Base-by-base conservation (phyloP, 2,797 vertebrate genomes). In the Hoplostethus atlanticus region DNA sequence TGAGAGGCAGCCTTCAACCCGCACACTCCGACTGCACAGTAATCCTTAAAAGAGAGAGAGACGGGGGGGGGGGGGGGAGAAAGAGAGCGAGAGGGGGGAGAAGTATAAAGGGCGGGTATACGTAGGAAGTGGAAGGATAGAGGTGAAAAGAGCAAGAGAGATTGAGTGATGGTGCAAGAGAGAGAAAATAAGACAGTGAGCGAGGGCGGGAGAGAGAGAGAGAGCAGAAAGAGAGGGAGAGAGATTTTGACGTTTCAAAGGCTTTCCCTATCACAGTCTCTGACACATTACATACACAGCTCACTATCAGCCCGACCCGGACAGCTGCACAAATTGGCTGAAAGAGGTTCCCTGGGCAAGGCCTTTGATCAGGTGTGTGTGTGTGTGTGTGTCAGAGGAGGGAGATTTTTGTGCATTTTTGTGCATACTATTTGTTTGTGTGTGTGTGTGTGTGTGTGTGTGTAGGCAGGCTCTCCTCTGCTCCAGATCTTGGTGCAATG, bases 301-400 rank as follows among this genome's bases (percentile, higher is more conserved):
- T 88, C 84, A 82, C 89, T 93, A 92, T 94, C 89, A 47, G 82
- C 76, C 60, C 56, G 47, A 89, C 88, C 86, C 88, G 91, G 91
- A 93, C 93, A 94, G 93, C 90, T 92, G 87, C 92, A 94, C 93
- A 93, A 93, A 94, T 94, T 94, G 88, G 87, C 87, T 93, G 79
- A 92, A 93, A 93, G 89, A 91, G 89, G 90, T 90, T 92, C 92
- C 84, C 85, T 83, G 75, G 87, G 81, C 77, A 82, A 84, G 85
- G 85, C 75, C 90, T 94, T 95, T 93, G 91, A 89, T 89, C 84
- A 73, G 52, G 66, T 87, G 69, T 81, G 77, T 74, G 75, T 56
- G 58, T 51, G 48, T 74, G 52, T 71, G 60, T 73, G 68, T 48
- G 79, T 86, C 76, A 67, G 58, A 64, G 56, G 58, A 75, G 68